phyloP scores from a whole-genome alignment of 2,113 vertebrate species.

The Spermophilus dauricus region DNA sequence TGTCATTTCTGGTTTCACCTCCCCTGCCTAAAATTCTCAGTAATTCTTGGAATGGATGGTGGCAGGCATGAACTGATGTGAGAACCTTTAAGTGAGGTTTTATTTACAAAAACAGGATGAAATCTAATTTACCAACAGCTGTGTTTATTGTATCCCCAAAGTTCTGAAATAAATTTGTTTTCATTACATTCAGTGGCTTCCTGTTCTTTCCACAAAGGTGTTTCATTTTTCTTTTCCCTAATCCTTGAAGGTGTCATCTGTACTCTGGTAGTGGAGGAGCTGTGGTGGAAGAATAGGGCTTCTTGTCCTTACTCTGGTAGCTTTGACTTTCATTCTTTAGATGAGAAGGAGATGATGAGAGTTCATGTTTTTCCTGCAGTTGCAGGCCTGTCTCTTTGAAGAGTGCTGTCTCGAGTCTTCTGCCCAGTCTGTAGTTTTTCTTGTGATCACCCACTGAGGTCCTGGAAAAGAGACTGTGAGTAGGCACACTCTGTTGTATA shows the following conservation, averaged over 20 bases:
- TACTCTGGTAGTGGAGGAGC: neutral
- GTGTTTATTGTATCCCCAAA: neutral
- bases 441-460: neutral
- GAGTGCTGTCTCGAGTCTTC: neutral
- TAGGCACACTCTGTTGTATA: neutral
- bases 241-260: neutral
- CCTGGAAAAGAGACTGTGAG: neutral
- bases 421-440: neutral
- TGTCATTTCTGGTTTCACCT: neutral
- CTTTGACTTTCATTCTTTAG: neutral
- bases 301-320: neutral
- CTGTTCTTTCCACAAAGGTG: neutral
- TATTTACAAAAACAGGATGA: neutral
- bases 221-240: neutral
- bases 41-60: neutral
- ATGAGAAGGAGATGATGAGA: neutral
- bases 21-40: neutral
- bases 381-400: neutral
- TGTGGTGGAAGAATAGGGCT: neutral
- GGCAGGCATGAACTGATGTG: neutral
- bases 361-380: neutral
- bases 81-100: neutral
- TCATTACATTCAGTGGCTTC: neutral
- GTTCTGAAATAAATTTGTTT: neutral
- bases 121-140: neutral